Base-by-base conservation (phyloP, 2,888 invertebrate species). In the Graphium colonna region DNA sequence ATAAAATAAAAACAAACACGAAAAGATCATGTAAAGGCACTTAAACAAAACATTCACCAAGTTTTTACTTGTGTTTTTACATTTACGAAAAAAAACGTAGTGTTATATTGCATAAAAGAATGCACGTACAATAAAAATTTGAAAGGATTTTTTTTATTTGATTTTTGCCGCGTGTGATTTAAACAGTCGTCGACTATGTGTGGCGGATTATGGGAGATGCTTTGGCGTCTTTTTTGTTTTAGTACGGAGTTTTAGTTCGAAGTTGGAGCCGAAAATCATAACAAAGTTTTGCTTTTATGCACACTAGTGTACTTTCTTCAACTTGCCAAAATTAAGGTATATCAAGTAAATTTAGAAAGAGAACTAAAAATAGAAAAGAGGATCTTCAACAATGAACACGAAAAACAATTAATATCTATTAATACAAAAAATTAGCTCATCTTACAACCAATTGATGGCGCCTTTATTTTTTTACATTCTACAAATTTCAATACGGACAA, bases 211-310 rank as follows among this genome's bases (percentile, higher is more conserved):
- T 26, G 26, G 21, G n/a, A 40, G 17, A 45, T 21, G 42, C 52
- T 52, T 47, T 47, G 46, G 47, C 17, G 47, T 47, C 26, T 46
- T 47, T 42, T 36, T 40, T 41, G 16, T 36, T 47, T 38, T 40
- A 21, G 16, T n/a, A n/a, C n/a, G n/a, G n/a, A n/a, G n/a, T n/a
- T 45, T 16, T 16, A 17, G 15, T 21, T 21, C 9, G 28, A 39
- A 21, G 45, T 12, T 1, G 18, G 18, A 40, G 51, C 51, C 51
- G 45, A 45, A 45, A 51, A 39, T 44, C 13, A 17, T 39, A 18
- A 45, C 45, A 51, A 51, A 44, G 39, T 17, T 18, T 28, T 51
- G n/a, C 10, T 18, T 21, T 5, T 7, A 15, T 10, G 17, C 39
- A 9, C 31, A 31, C 1, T 31, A 9, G 10, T 31, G 26, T 5